Base-by-base conservation (phyloP, 2,113 vertebrate genomes). In the Rhynchomys soricoides region DNA sequence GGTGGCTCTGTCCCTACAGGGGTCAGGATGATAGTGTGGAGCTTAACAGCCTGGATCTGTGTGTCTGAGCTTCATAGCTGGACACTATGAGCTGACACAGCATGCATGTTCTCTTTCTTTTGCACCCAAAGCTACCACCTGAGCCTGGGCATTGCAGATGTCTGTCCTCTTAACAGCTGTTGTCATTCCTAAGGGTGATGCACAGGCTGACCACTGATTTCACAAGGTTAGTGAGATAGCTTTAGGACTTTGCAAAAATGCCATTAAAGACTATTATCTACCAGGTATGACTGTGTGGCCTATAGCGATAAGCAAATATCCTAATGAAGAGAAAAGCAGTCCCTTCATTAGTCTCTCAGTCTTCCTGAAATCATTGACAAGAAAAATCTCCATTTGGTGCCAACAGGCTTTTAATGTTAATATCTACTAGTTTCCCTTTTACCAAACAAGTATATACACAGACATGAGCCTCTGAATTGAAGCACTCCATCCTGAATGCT, bases 281-380 rank as follows among this genome's bases (percentile, higher is more conserved):
- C 7, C 13, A 31, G 5, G 26, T 4, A 12, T 75, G 1, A 0
- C 2, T 16, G 0, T 24, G 21, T 43, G 48, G 2, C 21, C 40
- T 29, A 3, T 0, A 15, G 7, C 0, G 12, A 48, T 17, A 31
- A 0, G 13, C 77, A 57, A 37, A 19, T 0, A 16, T 52, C 0
- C 4, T 43, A 29, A 83, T 83, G 3, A 19, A 1, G 66, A n/a
- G 77, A 75, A 57, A 6, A 12, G 1, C 1, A 21, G 11, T 10
- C 13, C 43, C 52, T 52, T 31, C 0, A 0, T 7, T n/a, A 4
- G 31, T 48, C 7, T 31, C 57, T 48, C 55, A 8, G 0, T 31
- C 34, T 52, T 71, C 24, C 87, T 66, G 77, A 93, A 75, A 50
- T 43, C 26, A 31, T 4, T 16, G 45, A 9, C 3, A 64, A 68